Evolutionary conservation across 2,888 invertebrate species (phyloP).

Genomic region (Blastobasis adustella): DNA sequence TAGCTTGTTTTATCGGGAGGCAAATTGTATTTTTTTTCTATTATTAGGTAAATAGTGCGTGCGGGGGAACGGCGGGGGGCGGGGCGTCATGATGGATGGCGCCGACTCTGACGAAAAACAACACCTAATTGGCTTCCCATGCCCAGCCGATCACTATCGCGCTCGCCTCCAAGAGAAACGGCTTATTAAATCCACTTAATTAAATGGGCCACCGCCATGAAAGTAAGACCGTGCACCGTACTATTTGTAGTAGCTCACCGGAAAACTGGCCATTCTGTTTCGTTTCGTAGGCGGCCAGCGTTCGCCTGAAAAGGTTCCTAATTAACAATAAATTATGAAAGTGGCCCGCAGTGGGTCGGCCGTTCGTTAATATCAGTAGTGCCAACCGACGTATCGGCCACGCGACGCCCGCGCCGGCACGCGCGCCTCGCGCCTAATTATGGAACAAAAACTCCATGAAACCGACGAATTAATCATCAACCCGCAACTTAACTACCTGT

Average conservation of each 20-base stretch:
- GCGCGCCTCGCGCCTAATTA: constrained; percentile 45
- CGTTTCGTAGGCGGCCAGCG: constrained; percentile 19
- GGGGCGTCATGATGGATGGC: constrained; percentile 60
- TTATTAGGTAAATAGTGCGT: constrained; percentile 24
- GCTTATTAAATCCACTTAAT: constrained; percentile 19
- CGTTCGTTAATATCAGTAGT: constrained; percentile 44
- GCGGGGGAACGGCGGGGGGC: constrained; percentile 43
- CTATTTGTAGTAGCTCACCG: too few species aligned
- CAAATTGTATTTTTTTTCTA: constrained; percentile 15
- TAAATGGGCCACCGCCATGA: constrained; percentile 18
- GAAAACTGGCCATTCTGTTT: constrained; percentile 21
- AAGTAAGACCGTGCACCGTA: background rate
- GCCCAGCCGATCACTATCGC: constrained; percentile 36
- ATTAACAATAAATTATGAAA: constrained; percentile 55
- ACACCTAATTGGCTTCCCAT: constrained; percentile 57
- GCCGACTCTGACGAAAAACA: constrained; percentile 54
- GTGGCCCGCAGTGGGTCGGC: constrained; percentile 22
- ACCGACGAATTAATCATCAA: constrained; percentile 62
- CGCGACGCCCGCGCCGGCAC: constrained; percentile 39
- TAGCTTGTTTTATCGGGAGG: constrained; percentile 3
- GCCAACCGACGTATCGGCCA: constrained; percentile 43
- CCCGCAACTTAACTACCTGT: constrained; percentile 39
- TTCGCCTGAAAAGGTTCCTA: constrained; percentile 36
- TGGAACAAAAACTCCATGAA: constrained; percentile 65
- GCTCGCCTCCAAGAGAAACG: constrained; percentile 19